Evolutionary conservation across 2,113 vertebrate genomes (phyloP).

Genomic region (Okapia johnstoni): DNA sequence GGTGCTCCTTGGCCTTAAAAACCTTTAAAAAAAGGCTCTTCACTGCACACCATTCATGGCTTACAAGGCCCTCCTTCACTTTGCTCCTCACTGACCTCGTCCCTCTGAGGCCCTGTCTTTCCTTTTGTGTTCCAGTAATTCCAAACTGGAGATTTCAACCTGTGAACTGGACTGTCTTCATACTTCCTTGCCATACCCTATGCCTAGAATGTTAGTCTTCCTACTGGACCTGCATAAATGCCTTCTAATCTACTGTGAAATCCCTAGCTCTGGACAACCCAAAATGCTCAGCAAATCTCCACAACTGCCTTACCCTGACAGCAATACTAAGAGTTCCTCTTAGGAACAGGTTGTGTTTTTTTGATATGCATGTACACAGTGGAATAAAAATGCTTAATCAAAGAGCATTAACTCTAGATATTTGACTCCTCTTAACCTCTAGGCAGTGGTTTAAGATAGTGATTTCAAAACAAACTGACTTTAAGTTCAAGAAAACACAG

Average conservation of each 20-base stretch:
- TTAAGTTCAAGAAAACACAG: not conserved
- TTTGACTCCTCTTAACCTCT: not conserved
- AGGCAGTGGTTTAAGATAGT: not conserved
- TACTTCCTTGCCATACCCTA: no score
- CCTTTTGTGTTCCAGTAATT: not conserved
- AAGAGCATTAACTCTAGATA: not conserved
- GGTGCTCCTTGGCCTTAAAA: not conserved
- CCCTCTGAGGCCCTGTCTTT: not conserved
- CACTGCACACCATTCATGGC: not conserved
- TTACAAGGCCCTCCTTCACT: no score
- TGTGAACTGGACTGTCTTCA: not conserved
- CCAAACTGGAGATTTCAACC: not conserved
- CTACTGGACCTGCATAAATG: not conserved
- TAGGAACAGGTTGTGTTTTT: not conserved
- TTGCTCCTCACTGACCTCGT: not conserved
- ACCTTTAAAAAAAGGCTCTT: not conserved
- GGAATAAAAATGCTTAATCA: not conserved
- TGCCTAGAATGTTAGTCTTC: not conserved
- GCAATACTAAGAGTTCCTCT: not conserved
- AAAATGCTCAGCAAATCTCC: not conserved
- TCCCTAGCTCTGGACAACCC: not conserved
- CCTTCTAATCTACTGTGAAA: not conserved
- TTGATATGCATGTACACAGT: not conserved
- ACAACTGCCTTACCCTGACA: not conserved
- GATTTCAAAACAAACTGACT: conserved; percentile 30